These are phyloP conservation scores for Rousettus madagascariensis DNA, from an alignment of 2,797 vertebrate species.

Conservation along the genomic window DNA sequence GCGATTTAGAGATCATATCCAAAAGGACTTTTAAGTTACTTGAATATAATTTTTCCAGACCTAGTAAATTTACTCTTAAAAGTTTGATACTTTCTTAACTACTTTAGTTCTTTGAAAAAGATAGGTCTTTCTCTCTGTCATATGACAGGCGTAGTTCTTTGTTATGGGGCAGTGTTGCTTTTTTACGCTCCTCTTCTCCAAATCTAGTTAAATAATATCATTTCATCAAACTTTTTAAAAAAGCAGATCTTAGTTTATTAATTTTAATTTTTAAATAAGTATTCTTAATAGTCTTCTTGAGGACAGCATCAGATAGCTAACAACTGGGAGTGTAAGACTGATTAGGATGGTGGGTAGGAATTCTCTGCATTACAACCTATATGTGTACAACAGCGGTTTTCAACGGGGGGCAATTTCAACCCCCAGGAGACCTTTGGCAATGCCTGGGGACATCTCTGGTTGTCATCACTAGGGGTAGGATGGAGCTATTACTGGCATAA, in stretches of 20 bases:
- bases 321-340: background rate
- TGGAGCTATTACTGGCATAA: background rate
- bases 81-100: conserved; percentile 1
- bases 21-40: conserved; percentile 31
- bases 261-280: conserved; percentile 32
- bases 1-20: background rate
- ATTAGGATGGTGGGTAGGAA: background rate
- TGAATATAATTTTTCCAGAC: conserved; percentile 1
- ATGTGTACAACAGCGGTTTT: background rate
- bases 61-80: background rate
- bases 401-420: background rate
- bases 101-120: background rate
- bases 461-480: background rate
- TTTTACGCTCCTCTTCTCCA: background rate
- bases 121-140: background rate
- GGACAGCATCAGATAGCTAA: background rate
- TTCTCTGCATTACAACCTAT: background rate
- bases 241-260: background rate
- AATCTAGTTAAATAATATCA: background rate
- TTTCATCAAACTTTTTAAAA: background rate
- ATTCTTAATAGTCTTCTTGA: background rate
- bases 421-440: background rate
- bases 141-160: background rate
- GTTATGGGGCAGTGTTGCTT: background rate
- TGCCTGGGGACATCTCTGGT: background rate